phyloP scores from a whole-genome alignment of 2,797 vertebrate genomes.

The Cryptoprocta ferox region DNA sequence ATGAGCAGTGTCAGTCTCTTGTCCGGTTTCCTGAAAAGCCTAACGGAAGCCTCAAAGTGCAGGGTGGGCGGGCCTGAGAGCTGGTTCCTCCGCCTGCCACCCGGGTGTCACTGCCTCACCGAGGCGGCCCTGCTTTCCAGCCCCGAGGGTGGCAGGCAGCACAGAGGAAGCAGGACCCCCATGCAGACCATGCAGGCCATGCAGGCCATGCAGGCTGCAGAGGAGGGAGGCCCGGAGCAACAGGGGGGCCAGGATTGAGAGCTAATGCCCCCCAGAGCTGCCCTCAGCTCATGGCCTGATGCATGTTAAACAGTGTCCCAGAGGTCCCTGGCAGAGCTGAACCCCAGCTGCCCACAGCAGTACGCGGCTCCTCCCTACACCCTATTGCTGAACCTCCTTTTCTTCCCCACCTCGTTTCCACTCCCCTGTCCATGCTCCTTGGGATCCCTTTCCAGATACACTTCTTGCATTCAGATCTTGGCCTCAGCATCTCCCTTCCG shows the following conservation, averaged over 20 bases:
- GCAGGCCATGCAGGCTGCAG: not conserved
- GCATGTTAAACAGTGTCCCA: fast-evolving
- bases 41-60: not conserved
- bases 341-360: not conserved
- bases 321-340: not conserved
- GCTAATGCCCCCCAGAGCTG: not conserved
- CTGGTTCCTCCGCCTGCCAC: fast-evolving
- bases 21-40: not conserved
- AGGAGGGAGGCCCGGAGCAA: not conserved
- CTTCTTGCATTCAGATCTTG: not conserved
- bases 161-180: not conserved
- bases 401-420: not conserved
- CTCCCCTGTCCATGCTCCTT: not conserved
- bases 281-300: not conserved
- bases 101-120: not conserved
- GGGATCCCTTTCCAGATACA: not conserved
- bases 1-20: not conserved
- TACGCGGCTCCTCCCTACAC: not conserved
- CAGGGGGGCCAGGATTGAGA: too few species aligned
- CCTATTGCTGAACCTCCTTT: not conserved
- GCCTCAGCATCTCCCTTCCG: not conserved
- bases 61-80: fast-evolving
- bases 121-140: too few species aligned
- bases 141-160: fast-evolving
- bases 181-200: not conserved